Evolutionary conservation across 2,797 vertebrate species (phyloP).

Genomic region (Clamator glandarius): DNA sequence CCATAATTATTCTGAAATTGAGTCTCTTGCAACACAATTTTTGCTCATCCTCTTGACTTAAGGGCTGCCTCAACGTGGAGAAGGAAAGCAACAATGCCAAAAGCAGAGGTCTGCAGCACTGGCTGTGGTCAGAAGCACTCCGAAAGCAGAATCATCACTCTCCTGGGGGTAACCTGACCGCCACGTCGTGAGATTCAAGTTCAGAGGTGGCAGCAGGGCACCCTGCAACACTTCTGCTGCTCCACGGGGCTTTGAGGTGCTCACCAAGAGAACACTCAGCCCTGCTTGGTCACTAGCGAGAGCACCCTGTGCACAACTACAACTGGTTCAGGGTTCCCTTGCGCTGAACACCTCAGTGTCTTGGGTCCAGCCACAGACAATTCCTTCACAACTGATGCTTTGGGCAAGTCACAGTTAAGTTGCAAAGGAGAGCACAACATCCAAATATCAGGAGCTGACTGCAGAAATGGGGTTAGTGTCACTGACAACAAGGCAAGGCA

Average conservation of each 20-base stretch:
- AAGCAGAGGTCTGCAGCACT: no score
- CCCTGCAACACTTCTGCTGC: neutral
- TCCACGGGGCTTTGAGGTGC: no score
- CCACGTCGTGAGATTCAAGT: neutral
- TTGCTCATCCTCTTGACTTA: neutral
- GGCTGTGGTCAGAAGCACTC: neutral
- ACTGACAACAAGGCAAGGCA: neutral
- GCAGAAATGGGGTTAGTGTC: neutral
- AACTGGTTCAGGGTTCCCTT: neutral
- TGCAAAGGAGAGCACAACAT: neutral
- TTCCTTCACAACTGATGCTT: neutral
- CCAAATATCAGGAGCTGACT: rapidly evolving
- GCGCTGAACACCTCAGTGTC: neutral
- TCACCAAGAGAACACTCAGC: neutral
- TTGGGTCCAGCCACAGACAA: no score
- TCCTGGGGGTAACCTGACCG: neutral
- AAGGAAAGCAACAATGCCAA: neutral
- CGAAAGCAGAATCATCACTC: neutral
- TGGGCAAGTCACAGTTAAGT: neutral
- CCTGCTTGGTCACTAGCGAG: rapidly evolving
- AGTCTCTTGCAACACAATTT: neutral
- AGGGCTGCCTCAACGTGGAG: neutral
- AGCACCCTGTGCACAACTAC: rapidly evolving
- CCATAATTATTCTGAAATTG: neutral
- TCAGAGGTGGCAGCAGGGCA: neutral